Base-by-base conservation (phyloP, 2,888 invertebrate species). In the Dolomedes plantarius region DNA sequence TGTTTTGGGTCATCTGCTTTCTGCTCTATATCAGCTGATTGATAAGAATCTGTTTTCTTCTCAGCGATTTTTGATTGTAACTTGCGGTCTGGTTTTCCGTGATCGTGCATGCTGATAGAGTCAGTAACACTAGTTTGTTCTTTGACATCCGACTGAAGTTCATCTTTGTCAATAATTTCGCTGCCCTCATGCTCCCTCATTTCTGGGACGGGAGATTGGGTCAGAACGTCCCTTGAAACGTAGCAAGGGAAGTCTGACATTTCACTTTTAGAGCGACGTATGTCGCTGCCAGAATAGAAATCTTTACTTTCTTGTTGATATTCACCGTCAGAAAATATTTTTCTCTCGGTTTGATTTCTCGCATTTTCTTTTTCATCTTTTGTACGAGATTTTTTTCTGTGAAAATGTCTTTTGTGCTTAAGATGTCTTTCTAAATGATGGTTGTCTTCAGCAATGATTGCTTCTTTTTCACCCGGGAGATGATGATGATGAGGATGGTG, bases 401-500 rank as follows among this genome's bases (percentile, higher is more conserved):
- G 78, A 23, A 32, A 79, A 39, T 85, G 72, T 39, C 77, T 77
- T 32, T 65, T 86, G n/a, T 86, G 64, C 27, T 31, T 80, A 3
- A 62, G 76, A 73, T 86, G 73, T 0, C 56, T 16, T 5, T 71
- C 32, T n/a, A 68, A 41, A 28, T 69, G 69, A 16, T 74, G 74
- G 56, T 39, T 1, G 1, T 73, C 73, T 27, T 74, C 74, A 19
- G 39, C 28, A 23, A 68, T 7, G 27, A 67, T 86, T 5, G 9
- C 19, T 16, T 79, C 79, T 39, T 75, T 75, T n/a, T 85, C 73
- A 0, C 32, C 46, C 0, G 71, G 41, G 1, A 64, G 78, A 6
- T 65, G 72, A 31, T 76, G 75, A 29, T 64, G 75, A 31, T 79
- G 86, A n/a, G 86, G 78, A 28, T 86, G 86, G 28, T 86, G 86